Percentiles rank a stretch among this genome's conserved stretches.
Conservation (phyloP, 2,113 vertebrate species). For the Cyphomyrus plagiostoma region DNA sequence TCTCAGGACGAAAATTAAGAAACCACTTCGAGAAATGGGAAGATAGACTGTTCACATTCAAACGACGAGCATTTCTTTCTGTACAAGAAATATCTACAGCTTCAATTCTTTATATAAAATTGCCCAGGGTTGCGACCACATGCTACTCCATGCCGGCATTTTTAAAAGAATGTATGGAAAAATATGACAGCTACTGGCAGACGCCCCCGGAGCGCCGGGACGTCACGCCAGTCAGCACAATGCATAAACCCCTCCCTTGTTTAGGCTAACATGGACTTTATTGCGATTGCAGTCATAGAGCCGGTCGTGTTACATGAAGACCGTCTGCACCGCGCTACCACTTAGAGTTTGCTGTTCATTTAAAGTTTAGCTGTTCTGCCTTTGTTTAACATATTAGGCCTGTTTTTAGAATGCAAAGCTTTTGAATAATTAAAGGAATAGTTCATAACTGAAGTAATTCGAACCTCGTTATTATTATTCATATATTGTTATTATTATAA, state of each 20-base stretch:
- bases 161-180: not conserved
- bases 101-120: not conserved
- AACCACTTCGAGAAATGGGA: not conserved
- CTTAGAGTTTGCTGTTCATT: not conserved
- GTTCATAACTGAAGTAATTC: not conserved
- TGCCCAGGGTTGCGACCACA: not conserved
- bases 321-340: not conserved
- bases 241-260: slow-evolving; percentile 16
- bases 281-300: slow-evolving; percentile 15
- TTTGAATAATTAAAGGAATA: not conserved
- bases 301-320: slow-evolving; percentile 19
- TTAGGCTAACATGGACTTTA: not conserved
- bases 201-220: not conserved
- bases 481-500: no score
- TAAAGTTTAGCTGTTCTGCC: not conserved
- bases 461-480: not conserved
- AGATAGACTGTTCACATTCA: not conserved
- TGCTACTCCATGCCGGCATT: not conserved
- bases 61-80: not conserved
- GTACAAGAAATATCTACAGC: not conserved
- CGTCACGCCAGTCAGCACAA: not conserved
- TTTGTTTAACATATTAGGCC: not conserved
- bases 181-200: not conserved
- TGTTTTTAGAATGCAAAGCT: not conserved
- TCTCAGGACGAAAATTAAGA: not conserved